These are phyloP conservation scores for Drosophila neoperkinsi DNA, from an alignment of 2,888 invertebrate species.

Conservation along the genomic window DNA sequence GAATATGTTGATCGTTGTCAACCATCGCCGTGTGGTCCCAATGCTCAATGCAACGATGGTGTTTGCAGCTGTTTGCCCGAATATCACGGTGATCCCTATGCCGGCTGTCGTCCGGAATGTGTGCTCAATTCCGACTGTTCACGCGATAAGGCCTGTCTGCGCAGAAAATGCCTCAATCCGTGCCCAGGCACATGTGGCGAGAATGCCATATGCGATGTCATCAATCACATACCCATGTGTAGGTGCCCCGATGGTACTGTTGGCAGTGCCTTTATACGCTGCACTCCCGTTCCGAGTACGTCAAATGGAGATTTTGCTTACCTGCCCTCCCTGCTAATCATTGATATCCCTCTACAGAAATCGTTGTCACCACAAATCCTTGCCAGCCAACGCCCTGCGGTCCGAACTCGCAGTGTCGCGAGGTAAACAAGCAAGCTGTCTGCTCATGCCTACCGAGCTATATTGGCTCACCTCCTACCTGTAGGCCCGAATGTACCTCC, in stretches of 20 bases:
- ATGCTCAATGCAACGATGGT: conserved; percentile 88
- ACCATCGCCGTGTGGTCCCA: conserved; percentile 89
- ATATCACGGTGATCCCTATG: conserved; percentile 88
- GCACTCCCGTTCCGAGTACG: conserved; percentile 78
- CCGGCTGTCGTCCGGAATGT: conserved; percentile 91
- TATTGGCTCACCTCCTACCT: conserved; percentile 91
- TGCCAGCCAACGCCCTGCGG: conserved; percentile 91
- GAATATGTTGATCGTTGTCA: conserved; percentile 87
- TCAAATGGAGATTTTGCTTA: conserved; percentile 3
- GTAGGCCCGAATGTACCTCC: conserved; percentile 91
- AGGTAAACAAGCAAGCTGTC: conserved; percentile 90
- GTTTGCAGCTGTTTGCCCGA: conserved; percentile 91
- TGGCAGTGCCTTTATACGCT: conserved; percentile 89
- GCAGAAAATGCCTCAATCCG: conserved; percentile 91
- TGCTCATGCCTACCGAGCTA: conserved; percentile 90
- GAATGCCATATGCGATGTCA: conserved; percentile 90
- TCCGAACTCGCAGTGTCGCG: conserved; percentile 91
- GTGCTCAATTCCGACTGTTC: conserved; percentile 90
- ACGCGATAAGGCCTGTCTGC: conserved; percentile 89
- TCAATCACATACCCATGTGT: conserved; percentile 90
- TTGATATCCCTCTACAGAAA: conserved; percentile 61
- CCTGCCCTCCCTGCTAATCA: conserved; percentile 7
- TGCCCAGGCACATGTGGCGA: conserved; percentile 90
- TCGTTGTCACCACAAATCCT: conserved; percentile 86
- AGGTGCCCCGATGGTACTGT: conserved; percentile 87